These are phyloP conservation scores for Lepeophtheirus nordmannii DNA, from an alignment of 2,888 invertebrate genomes.

Conservation along the genomic window DNA sequence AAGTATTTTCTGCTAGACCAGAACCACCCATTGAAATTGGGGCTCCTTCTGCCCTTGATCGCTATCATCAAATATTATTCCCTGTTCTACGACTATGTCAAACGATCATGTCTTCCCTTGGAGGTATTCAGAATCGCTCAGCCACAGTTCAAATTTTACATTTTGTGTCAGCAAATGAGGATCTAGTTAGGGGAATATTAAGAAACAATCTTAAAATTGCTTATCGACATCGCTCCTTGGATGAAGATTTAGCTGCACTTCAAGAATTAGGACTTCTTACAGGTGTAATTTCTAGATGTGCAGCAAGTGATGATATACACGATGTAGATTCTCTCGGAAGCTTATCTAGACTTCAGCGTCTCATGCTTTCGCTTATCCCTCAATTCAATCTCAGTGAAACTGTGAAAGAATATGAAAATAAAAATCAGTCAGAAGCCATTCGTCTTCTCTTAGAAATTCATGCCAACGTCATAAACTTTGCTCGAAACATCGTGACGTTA, in stretches of 20 bases:
- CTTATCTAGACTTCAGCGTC: slow-evolving; percentile 48
- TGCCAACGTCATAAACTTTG: slow-evolving; percentile 8
- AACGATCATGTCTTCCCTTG: slow-evolving; percentile 62
- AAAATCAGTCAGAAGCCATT: not conserved
- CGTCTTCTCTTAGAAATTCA: slow-evolving; percentile 15
- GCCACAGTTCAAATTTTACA: slow-evolving; percentile 61
- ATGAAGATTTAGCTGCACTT: slow-evolving; percentile 48
- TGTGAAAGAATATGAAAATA: slow-evolving; percentile 32
- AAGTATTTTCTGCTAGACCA: slow-evolving; percentile 23
- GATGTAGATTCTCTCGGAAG: slow-evolving; percentile 27
- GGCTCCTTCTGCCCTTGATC: slow-evolving; percentile 45
- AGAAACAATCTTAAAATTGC: slow-evolving; percentile 1
- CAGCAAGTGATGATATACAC: slow-evolving; percentile 31
- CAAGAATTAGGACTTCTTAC: slow-evolving; percentile 61
- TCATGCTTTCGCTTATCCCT: slow-evolving; percentile 57
- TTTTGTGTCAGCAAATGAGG: slow-evolving; percentile 61
- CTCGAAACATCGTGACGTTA: slow-evolving; percentile 3
- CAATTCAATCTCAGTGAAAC: slow-evolving; percentile 46
- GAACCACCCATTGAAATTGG: slow-evolving; percentile 25
- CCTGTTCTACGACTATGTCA: slow-evolving; percentile 67
- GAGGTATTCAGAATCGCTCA: slow-evolving; percentile 58
- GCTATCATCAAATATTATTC: slow-evolving; percentile 66
- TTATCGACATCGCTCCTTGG: slow-evolving; percentile 39
- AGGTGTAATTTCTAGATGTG: slow-evolving; percentile 53
- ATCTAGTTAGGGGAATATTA: slow-evolving; percentile 39